Percentiles rank a stretch among this genome's conserved stretches.
Conservation (phyloP, 2,113 vertebrate species). For the Empidonax alnorum region DNA sequence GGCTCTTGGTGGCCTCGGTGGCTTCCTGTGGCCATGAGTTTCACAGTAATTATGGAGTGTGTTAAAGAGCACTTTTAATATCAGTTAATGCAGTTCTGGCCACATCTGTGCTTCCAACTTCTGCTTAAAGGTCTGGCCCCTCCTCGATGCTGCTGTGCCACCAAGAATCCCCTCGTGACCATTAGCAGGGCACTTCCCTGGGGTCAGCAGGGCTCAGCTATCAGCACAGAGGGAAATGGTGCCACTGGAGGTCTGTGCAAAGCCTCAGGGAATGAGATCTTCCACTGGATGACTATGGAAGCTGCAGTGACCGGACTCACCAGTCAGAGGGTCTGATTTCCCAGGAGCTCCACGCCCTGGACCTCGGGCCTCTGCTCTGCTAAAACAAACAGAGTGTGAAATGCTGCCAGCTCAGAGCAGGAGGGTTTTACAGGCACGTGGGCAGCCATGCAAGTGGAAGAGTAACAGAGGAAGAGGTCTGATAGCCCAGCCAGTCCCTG, state of each 20-base stretch:
- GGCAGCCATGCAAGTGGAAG: neutral
- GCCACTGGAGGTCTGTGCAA: neutral
- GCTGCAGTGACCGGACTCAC: neutral
- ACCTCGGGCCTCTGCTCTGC: neutral
- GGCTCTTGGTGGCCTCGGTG: neutral
- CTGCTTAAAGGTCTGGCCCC: neutral
- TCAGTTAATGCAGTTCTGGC: neutral
- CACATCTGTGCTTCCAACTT: neutral
- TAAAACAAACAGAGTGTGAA: neutral
- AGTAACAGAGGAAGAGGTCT: neutral
- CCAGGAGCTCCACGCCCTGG: neutral
- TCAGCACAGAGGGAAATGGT: neutral
- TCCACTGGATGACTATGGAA: neutral
- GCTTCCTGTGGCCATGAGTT: neutral
- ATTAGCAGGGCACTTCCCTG: rapidly evolving
- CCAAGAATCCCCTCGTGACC: neutral
- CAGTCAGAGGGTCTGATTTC: neutral
- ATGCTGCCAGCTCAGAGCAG: neutral
- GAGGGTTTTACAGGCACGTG: neutral
- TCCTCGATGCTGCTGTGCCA: neutral
- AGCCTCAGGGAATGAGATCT: neutral
- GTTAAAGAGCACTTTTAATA: neutral
- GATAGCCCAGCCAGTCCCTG: neutral
- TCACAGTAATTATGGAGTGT: neutral
- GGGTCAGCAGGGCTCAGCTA: neutral